Base-by-base conservation (phyloP, 2,888 invertebrate species). In the Diarsia brunnea region DNA sequence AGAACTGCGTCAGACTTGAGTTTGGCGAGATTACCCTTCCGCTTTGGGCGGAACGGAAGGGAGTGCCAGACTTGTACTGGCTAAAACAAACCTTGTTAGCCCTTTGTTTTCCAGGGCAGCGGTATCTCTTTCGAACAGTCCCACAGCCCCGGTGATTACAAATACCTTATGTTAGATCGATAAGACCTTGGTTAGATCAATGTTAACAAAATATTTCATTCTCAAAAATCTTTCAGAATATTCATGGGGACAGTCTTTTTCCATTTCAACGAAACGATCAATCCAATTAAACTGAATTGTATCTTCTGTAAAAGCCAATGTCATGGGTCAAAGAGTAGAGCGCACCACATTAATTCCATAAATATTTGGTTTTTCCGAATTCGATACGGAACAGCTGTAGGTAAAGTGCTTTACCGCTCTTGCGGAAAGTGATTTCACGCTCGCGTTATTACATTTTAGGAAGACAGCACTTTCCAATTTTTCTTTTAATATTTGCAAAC, bases 361-460 rank as follows among this genome's bases (percentile, higher is more conserved):
- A 87, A 77, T 73, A 80, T 78, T 78, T 55, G 53, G 60, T 67
- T 80, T 86, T 85, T 47, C 69, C 68, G 43, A 83, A 85, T 85
- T 76, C 38, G 81, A 73, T 71, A 69, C 80, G 70, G 65, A 73
- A 76, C 69, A 74, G 43, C 31, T 63, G 63, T n/a, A 63, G 43
- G 60, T 75, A 55, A 78, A 87, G 65, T 81, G 84, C 71, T 82
- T 78, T 67, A 79, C 77, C 84, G 80, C 76, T 75, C 81, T 81
- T 75, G 88, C 88, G 87, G 85, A 89, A 89, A 88, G 81, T 86
- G 86, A 92, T 92, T 92, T 93, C 88, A 92, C 89, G 90, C 88
- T 89, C 49, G 88, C 87, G 78, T 83, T 90, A 85, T 88, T 87
- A 87, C 85, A 83, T 83, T 83, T 85, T 51, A 74, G 64, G 58